These are phyloP conservation scores for Alectura lathami DNA, from an alignment of 2,113 vertebrate species.

Conservation along the genomic window DNA sequence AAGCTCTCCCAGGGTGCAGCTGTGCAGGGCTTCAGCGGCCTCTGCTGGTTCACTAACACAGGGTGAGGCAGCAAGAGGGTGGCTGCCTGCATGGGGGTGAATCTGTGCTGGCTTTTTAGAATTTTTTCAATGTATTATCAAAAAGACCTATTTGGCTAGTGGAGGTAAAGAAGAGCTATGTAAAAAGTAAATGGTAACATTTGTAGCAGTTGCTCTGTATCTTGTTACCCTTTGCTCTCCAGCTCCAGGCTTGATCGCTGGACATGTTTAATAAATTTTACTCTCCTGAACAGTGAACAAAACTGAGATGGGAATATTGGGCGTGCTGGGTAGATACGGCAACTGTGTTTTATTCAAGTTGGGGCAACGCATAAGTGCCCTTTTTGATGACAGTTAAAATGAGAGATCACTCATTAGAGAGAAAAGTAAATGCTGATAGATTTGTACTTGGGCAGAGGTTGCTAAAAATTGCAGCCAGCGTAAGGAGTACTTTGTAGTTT, in stretches of 20 bases:
- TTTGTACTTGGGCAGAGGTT: not conserved
- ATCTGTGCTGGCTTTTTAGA: not conserved
- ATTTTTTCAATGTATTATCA: not conserved
- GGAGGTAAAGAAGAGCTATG: not conserved
- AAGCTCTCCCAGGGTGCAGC: not conserved
- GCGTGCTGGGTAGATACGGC: not conserved
- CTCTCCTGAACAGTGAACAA: not conserved
- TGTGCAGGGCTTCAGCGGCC: slow-evolving; percentile 35
- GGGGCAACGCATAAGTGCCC: not conserved
- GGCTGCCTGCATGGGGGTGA: not conserved
- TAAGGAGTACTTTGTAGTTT: not conserved
- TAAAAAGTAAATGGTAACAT: not conserved
- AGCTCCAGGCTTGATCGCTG: not conserved
- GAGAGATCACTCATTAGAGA: not conserved
- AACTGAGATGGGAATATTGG: not conserved
- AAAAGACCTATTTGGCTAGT: not conserved
- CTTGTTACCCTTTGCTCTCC: not conserved
- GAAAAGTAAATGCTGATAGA: not conserved
- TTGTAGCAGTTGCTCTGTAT: accelerated
- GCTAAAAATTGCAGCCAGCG: not conserved
- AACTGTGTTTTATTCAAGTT: not conserved
- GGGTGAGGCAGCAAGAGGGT: not conserved
- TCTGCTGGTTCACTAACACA: not conserved
- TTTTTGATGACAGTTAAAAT: not conserved
- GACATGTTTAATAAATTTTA: not conserved